phyloP scores from a whole-genome alignment of 2,888 invertebrate genomes.

The Cheilosia impressa region DNA sequence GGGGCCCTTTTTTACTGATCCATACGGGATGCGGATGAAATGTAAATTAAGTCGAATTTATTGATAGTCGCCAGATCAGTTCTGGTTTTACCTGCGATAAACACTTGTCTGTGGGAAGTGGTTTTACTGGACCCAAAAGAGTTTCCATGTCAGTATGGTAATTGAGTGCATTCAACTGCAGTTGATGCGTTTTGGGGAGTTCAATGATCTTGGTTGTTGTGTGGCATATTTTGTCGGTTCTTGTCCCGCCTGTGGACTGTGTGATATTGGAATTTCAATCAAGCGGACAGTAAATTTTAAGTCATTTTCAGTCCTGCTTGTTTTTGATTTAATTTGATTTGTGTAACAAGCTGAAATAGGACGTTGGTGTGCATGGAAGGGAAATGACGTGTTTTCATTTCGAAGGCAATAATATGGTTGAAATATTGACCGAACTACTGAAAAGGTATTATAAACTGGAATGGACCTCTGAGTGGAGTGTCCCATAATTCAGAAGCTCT shows the following conservation, averaged over 20 bases:
- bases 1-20: too few relatives aligned
- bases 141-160: not conserved
- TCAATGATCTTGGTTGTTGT: not conserved
- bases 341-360: too few relatives aligned
- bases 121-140: conserved; percentile 1
- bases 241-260: not conserved
- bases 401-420: too few relatives aligned
- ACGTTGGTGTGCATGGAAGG: too few relatives aligned
- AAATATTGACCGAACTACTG: too few relatives aligned
- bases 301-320: too few relatives aligned
- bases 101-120: not conserved
- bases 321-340: too few relatives aligned
- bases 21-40: too few relatives aligned
- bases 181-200: conserved; percentile 11
- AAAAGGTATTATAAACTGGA: too few relatives aligned
- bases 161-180: not conserved
- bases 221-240: conserved; percentile 18
- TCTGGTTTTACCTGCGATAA: conserved; percentile 5
- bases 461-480: not conserved
- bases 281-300: too few relatives aligned
- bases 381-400: too few relatives aligned
- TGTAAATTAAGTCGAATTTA: not conserved
- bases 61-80: not conserved
- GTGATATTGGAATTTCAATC: not conserved
- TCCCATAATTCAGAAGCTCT: not conserved